Evolutionary conservation across 35 echinoderm and acorn worm genomes (phyloP).

Genomic region (Apostichopus parvimensis): DNA sequence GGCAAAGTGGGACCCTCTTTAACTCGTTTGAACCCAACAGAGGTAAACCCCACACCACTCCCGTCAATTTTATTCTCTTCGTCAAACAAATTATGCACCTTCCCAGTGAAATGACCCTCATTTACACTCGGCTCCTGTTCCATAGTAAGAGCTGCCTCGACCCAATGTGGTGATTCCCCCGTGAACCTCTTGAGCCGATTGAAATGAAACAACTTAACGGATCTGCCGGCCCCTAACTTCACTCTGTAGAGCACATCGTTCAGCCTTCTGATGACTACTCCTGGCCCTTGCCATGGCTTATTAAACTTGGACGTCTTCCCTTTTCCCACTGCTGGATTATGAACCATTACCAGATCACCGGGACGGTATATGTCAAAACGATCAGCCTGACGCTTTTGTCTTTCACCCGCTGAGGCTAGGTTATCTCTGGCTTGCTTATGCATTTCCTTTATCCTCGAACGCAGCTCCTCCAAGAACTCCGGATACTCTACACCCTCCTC

Average conservation of each 20-base stretch:
- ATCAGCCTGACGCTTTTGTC: conserved; percentile 15
- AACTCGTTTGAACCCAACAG: neutral
- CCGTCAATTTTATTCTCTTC: neutral
- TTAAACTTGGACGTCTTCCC: conserved; percentile 8
- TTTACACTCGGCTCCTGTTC: neutral
- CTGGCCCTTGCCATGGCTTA: neutral
- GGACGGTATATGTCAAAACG: neutral
- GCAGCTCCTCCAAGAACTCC: conserved; percentile 21
- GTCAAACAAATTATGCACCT: neutral
- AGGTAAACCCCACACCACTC: neutral
- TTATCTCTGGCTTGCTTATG: too few species aligned
- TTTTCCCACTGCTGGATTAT: conserved; percentile 30
- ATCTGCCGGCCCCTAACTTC: neutral
- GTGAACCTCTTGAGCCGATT: conserved; percentile 24
- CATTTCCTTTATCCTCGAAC: too few species aligned
- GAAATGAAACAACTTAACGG: conserved; percentile 9
- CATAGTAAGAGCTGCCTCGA: neutral
- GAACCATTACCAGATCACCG: conserved; percentile 22
- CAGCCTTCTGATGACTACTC: neutral
- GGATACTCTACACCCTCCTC: conserved; percentile 25
- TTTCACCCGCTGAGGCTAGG: neutral
- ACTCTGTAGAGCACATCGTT: conserved; percentile 48
- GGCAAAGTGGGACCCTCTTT: neutral
- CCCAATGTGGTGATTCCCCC: conserved; percentile 10
- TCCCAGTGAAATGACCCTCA: neutral